Evolutionary conservation across 2,888 invertebrate genomes (phyloP).

Genomic region (Aplocera efformata): DNA sequence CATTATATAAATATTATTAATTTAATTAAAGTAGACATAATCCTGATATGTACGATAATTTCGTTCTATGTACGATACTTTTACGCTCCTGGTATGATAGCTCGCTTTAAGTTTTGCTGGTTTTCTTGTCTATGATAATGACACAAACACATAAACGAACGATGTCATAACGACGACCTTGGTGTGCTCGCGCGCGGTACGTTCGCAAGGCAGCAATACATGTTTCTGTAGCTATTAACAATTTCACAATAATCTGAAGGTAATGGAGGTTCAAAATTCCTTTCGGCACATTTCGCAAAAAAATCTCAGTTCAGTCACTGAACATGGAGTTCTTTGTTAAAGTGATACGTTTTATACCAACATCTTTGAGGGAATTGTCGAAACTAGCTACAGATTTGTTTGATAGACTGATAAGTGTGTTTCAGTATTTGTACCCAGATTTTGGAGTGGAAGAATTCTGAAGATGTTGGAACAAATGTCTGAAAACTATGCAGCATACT

Average conservation of each 20-base stretch:
- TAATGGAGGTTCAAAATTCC: slow-evolving; percentile 27
- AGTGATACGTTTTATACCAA: slow-evolving; percentile 51
- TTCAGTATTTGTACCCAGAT: slow-evolving; percentile 72
- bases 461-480: slow-evolving; percentile 76
- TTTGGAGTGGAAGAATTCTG: slow-evolving; percentile 46
- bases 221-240: slow-evolving; percentile 12
- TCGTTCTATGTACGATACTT: no score
- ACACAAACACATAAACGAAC: no score
- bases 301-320: slow-evolving; percentile 8
- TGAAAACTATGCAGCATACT: slow-evolving; percentile 77
- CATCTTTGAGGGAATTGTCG: slow-evolving; percentile 54
- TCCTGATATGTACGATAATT: no score
- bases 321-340: slow-evolving; percentile 61
- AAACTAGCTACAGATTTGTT: slow-evolving; percentile 59
- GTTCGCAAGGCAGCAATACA: slow-evolving; percentile 8
- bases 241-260: slow-evolving; percentile 34
- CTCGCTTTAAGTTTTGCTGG: no score
- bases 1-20: no score
- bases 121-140: no score
- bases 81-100: no score
- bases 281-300: slow-evolving; percentile 9
- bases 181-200: slow-evolving; percentile 8
- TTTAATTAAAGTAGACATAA: no score
- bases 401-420: slow-evolving; percentile 55
- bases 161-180: slow-evolving; percentile 17